A percentile compares a stretch with the other conserved stretches of the same genome.
Evolutionary conservation across 2,888 invertebrate species (phyloP).

Genomic region (Himalopsyche japonica): DNA sequence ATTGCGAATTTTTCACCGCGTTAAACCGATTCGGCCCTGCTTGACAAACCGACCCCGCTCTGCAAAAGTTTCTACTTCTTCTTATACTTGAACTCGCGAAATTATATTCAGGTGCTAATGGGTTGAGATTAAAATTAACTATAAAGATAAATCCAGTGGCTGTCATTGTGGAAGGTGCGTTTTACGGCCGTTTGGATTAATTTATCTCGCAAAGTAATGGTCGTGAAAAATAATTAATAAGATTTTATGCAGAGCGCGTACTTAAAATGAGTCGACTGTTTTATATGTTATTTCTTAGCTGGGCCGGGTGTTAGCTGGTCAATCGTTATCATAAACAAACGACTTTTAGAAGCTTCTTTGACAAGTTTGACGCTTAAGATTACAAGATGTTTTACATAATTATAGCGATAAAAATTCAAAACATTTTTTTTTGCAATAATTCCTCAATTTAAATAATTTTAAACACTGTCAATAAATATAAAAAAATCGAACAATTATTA

Average conservation of each 20-base stretch:
- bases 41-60: background rate
- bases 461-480: too few species aligned
- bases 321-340: background rate
- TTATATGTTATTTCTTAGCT: background rate
- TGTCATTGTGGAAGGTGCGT: conserved; percentile 41
- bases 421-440: too few species aligned
- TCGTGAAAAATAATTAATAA: conserved; percentile 41
- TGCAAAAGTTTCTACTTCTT: conserved; percentile 28
- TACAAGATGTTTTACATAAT: too few species aligned
- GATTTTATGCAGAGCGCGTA: conserved; percentile 38
- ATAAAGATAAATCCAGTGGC: conserved; percentile 40
- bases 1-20: too few species aligned
- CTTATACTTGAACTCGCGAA: conserved; percentile 23
- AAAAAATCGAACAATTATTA: too few species aligned
- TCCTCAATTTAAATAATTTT: too few species aligned
- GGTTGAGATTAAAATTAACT: conserved; percentile 41
- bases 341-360: background rate
- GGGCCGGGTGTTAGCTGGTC: background rate
- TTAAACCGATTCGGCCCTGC: background rate
- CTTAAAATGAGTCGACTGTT: conserved; percentile 24
- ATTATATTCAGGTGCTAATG: conserved; percentile 42
- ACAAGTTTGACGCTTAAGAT: background rate
- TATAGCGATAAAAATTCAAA: too few species aligned
- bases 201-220: conserved; percentile 40
- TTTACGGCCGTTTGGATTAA: conserved; percentile 41